Base-by-base conservation (phyloP, 2,888 invertebrate genomes). In the Heteropelma amictum region DNA sequence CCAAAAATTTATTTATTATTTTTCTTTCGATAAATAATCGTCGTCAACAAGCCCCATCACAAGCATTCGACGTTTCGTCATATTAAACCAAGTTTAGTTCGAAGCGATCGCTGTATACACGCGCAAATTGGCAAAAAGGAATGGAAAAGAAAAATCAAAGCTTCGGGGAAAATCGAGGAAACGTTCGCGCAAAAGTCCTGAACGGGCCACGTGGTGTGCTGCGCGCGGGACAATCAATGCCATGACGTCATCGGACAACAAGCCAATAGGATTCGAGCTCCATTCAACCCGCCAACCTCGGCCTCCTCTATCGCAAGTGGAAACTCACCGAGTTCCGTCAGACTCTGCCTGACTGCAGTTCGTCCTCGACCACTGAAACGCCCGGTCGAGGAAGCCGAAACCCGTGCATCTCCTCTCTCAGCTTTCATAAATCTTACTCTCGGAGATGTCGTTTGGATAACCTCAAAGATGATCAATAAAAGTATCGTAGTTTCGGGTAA, bases 151-250 rank as follows among this genome's bases (percentile, higher is more conserved):
- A 51, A 30, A 60, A 47, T 54, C 21, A 10, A 17, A 77, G 72
- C 60, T n/a, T 35, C 35, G 40, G 45, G 73, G 56, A 10, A 70
- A 64, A 69, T 51, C 49, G 45, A 77, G 72, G 70, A 76, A 35
- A 47, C 33, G 56, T 23, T 26, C 19, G 58, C 70, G 73, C 33
- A 51, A 73, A 79, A 76, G 73, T 53, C 68, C 69, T 68, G 79
- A 77, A 78, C 71, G 80, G 78, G 85, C 87, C 88, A 89, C 88
- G 88, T 88, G 89, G 87, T 89, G 86, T 85, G 88, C 87, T 90
- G 85, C 87, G 91, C 91, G 91, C 91, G 91, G 91, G 91, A 92
- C 92, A 93, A 92, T 92, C 93, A 92, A 93, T 93, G 92, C 92
- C 87, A 92, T 94, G 94, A 94, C 94, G 94, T 94, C 94, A 94